These are phyloP conservation scores for Smutsia temminckii DNA, from an alignment of 2,797 vertebrate species.

Conservation along the genomic window DNA sequence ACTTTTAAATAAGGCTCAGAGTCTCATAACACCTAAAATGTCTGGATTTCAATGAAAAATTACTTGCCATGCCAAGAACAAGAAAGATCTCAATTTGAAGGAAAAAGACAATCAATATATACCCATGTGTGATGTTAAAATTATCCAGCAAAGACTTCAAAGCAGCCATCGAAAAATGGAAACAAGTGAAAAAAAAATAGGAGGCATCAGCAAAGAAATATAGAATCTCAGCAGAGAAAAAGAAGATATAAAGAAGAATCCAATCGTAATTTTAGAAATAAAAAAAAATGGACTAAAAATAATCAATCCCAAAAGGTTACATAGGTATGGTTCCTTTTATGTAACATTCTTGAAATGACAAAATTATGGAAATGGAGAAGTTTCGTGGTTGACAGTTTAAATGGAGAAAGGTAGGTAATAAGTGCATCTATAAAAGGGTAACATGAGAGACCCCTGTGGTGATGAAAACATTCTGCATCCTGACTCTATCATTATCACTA, in stretches of 20 bases:
- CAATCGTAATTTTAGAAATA: neutral
- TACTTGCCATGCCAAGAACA: neutral
- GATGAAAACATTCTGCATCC: neutral
- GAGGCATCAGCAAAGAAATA: neutral
- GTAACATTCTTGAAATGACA: neutral
- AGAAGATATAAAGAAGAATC: neutral
- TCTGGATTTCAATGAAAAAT: neutral
- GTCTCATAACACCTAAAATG: neutral
- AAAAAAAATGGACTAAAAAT: neutral
- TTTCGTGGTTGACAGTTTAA: neutral
- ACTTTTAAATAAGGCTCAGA: neutral
- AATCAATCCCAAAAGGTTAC: neutral
- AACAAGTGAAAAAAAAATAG: neutral
- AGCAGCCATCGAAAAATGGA: neutral
- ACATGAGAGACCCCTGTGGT: neutral
- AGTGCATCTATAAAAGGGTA: neutral
- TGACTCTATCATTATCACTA: neutral
- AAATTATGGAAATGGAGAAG: neutral
- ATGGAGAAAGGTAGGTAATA: neutral
- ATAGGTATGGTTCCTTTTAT: neutral
- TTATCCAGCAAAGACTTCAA: neutral
- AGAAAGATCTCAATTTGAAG: neutral
- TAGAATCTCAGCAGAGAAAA: neutral
- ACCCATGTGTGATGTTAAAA: neutral
- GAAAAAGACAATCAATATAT: neutral